A percentile compares a stretch with the other conserved stretches of the same genome.
phyloP scores from a whole-genome alignment of 1,140 invertebrate species.

The Euwallacea similis region DNA sequence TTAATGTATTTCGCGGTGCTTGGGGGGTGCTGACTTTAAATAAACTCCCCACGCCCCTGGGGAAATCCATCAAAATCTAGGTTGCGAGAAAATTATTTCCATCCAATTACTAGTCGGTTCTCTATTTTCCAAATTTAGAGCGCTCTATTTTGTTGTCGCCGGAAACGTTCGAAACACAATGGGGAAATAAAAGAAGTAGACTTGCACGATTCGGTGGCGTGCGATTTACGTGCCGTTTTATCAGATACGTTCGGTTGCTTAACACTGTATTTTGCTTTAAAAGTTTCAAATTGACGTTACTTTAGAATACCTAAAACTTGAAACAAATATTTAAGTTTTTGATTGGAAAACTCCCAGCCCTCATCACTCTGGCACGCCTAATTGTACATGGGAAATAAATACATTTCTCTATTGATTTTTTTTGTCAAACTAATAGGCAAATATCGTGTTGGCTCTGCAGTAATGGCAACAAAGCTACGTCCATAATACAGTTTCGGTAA shows the following conservation, averaged over 20 bases:
- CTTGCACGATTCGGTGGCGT: background rate
- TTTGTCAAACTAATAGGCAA: too few species aligned
- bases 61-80: background rate
- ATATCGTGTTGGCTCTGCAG: too few species aligned
- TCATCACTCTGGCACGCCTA: too few species aligned
- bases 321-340: too few species aligned
- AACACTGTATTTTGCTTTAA: background rate
- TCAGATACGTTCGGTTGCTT: conserved; percentile 7
- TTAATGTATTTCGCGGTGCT: too few species aligned
- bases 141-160: conserved; percentile 23
- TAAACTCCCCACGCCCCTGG: background rate
- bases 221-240: conserved; percentile 21
- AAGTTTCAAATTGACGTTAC: background rate
- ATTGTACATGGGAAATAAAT: too few species aligned
- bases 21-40: background rate
- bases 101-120: conserved; percentile 9
- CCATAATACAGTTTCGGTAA: too few species aligned
- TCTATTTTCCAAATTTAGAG: conserved; percentile 22
- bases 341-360: too few species aligned
- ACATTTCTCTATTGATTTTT: too few species aligned
- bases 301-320: too few species aligned
- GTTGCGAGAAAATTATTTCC: conserved; percentile 3
- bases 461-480: too few species aligned
- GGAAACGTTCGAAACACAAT: conserved; percentile 25
- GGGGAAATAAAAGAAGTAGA: conserved; percentile 22